These are phyloP conservation scores for Pemphigus obesinymphae DNA, from an alignment of 1,140 invertebrate genomes.

Conservation along the genomic window DNA sequence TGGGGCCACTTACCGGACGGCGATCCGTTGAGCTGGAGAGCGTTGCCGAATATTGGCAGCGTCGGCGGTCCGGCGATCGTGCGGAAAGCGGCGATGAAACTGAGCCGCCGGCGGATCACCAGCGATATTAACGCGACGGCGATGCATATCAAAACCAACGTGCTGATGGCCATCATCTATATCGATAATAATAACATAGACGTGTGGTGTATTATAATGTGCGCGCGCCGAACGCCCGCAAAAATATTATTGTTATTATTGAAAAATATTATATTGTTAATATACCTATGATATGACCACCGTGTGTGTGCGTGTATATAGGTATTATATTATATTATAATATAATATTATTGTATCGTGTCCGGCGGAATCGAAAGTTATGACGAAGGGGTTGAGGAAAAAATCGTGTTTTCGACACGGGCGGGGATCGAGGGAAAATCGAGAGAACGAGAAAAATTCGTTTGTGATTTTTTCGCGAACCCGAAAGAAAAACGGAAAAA, in stretches of 20 bases:
- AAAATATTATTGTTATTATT: no score
- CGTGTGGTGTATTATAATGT: neutral
- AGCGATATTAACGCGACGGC: neutral
- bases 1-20: constrained; percentile 51
- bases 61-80: constrained; percentile 53
- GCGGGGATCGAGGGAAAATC: no score
- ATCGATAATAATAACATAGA: neutral
- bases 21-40: constrained; percentile 53
- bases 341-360: neutral
- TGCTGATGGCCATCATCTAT: neutral
- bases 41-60: constrained; percentile 57
- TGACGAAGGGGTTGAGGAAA: no score
- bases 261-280: no score
- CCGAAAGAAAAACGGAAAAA: no score
- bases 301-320: neutral
- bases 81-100: neutral
- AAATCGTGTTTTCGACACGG: no score
- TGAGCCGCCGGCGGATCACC: neutral
- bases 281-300: no score
- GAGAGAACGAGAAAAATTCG: no score
- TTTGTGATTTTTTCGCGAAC: no score
- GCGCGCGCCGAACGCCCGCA: no score
- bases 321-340: no score
- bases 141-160: neutral
- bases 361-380: no score